phyloP scores from a whole-genome alignment of 2,113 vertebrate species.

The Lynx canadensis region DNA sequence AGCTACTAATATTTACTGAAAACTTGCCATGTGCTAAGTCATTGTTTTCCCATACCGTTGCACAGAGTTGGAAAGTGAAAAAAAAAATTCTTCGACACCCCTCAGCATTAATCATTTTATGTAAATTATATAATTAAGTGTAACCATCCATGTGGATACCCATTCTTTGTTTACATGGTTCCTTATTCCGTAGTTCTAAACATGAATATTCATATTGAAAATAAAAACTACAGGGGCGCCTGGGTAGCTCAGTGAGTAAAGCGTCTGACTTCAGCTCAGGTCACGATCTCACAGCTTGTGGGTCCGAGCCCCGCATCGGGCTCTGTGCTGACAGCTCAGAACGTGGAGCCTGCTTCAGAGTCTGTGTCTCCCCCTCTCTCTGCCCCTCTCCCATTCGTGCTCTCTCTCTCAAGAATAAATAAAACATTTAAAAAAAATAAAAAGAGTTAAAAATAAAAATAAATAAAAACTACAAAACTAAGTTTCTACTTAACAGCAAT shows the following conservation, averaged over 20 bases:
- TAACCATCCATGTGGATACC: neutral
- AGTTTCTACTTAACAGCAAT: neutral
- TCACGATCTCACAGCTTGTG: too few species aligned
- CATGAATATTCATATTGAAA: neutral
- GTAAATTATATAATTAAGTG: constrained; percentile 26
- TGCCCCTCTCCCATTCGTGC: too few species aligned
- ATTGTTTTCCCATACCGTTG: neutral
- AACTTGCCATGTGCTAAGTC: constrained; percentile 33
- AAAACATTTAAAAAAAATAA: too few species aligned
- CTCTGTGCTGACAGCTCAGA: too few species aligned
- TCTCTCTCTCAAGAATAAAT: too few species aligned
- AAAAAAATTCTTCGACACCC: neutral
- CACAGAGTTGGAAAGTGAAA: neutral
- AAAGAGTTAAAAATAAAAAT: too few species aligned
- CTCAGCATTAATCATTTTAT: neutral
- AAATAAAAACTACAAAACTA: neutral
- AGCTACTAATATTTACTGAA: constrained; percentile 63
- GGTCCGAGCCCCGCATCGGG: too few species aligned
- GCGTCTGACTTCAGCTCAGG: too few species aligned
- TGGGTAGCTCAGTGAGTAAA: too few species aligned
- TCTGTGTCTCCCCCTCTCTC: too few species aligned
- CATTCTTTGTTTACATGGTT: neutral
- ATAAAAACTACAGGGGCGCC: neutral
- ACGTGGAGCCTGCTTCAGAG: too few species aligned
- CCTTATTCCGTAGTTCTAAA: neutral